Base-by-base conservation (phyloP, 2,888 invertebrate genomes). In the Aricia artaxerxes region DNA sequence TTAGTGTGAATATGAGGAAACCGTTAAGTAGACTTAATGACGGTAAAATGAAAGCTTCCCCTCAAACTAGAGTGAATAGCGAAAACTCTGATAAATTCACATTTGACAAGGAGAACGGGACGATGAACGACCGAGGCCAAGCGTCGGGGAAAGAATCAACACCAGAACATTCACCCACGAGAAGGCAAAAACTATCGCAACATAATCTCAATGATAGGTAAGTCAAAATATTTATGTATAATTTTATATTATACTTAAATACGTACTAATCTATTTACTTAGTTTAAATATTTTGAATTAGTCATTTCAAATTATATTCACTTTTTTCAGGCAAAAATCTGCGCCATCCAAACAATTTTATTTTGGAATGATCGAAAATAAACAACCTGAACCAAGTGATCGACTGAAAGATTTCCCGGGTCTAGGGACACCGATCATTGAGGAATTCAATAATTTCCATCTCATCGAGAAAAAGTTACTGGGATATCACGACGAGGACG, bases 331-430 rank as follows among this genome's bases (percentile, higher is more conserved):
- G 79, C 86, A 86, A 83, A 91, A 89, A 80, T 82, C 87, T 38
- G 85, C 90, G 2, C 94, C 94, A 77, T 93, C 93, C 0, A 94
- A 94, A 79, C 94, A 94, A 80, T 97, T 97, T 89, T 97, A 97
- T 90, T 97, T 97, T 86, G 97, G 97, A 61, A 97, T 97, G 97
- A 96, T 96, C 82, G 95, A 95, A 83, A 92, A 90, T 82, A 91
- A 92, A 77, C 91, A 92, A 77, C 84, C 88, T 0, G 87, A 89
- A 75, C 83, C 86, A 0, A 86, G 88, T 49, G 91, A 94, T 60
- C 89, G 91, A 79, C 82, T 92, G 4, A 94, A 92, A 79, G 94
- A 94, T 83, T 94, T 94, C 83, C 93, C 93, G 0, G 94, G 94
- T 0, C 85, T 94, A 1, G 94, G 94, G 5, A 91, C 91, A 79